A percentile compares a stretch with the other conserved stretches of the same genome.
Conservation (phyloP, 2,797 vertebrate genomes). For the Orientallactaga sibirica region DNA sequence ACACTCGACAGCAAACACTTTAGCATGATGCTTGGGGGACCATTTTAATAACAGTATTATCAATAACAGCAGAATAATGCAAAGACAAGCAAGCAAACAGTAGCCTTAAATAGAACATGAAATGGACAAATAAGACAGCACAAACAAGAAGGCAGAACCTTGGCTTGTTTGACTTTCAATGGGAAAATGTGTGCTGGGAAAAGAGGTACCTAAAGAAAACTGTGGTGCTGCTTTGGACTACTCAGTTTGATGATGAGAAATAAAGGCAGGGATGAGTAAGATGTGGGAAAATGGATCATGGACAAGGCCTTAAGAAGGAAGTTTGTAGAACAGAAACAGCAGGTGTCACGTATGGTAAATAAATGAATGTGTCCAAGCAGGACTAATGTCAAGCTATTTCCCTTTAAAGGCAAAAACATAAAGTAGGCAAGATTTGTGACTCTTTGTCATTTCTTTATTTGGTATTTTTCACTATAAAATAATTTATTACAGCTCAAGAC, state of each 20-base stretch:
- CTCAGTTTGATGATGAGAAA: background rate
- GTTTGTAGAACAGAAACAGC: conserved; percentile 40
- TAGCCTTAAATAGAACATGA: background rate
- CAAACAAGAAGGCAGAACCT: background rate
- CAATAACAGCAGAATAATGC: background rate
- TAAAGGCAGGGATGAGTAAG: background rate
- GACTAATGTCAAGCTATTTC: background rate
- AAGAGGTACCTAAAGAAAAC: background rate
- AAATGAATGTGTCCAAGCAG: background rate
- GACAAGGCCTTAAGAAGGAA: background rate
- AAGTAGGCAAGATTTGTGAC: background rate
- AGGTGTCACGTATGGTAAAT: background rate
- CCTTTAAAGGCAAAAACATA: conserved; percentile 34
- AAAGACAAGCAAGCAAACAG: background rate
- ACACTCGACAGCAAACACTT: background rate
- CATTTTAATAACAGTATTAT: background rate
- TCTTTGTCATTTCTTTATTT: conserved; percentile 16
- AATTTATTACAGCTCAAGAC: no score
- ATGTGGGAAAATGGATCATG: background rate
- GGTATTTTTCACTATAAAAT: no score
- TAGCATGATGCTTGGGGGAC: background rate
- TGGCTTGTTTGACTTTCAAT: background rate
- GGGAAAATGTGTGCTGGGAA: background rate
- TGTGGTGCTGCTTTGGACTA: background rate
- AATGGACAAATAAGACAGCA: background rate